Evolutionary conservation across 37 sponge, comb jelly and placozoan species (phyloP), one percentile per base, ranked within the genome.

Genomic region (Beroe forskalii): DNA sequence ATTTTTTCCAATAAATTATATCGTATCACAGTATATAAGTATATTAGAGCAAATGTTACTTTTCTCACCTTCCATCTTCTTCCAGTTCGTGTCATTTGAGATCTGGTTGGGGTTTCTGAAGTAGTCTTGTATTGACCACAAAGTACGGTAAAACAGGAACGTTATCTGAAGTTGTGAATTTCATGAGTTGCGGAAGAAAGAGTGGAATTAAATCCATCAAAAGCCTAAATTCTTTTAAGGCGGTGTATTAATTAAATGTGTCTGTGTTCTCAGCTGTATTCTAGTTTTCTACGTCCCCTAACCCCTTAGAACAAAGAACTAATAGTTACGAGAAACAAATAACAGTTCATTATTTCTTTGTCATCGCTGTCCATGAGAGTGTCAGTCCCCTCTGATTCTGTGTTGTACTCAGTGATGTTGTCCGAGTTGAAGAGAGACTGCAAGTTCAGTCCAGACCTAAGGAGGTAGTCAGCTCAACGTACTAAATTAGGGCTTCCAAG

Each of bases 351-450:
- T n/a, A 60, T 69, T 38, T 92, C 93, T 39, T 62, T 39, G 24
- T 67, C 41, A 24, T 40, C 72, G 20, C 1, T 62, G 19, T 48
- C 91, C 61, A 48, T 66, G 25, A 67, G 93, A 0, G 72, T 43
- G 22, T 94, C 94, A 42, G 27, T 35, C 12, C 23, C 66, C 38
- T 92, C 62, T 20, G 62, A 25, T 28, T 93, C 90, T 30, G 92
- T 93, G 62, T 90, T 94, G 66, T 90, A 99, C 14, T 93, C 63
- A 23, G 99, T 99, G 23, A 99, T 92, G 43, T 99, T 99, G 38
- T 96, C 99, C 42, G 95, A 62, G 90, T 99, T 99, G 93, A 99
- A 99, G 33, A 96, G 97, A 60, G 95, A 96, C 94, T 93, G 96
- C 32, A 99, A 93, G 40, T 99, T 99, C 20, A 99, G 94, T 0